A percentile compares a stretch with the other conserved stretches of the same genome.
Conservation (phyloP, 2,113 vertebrate genomes). For the Suncus etruscus region DNA sequence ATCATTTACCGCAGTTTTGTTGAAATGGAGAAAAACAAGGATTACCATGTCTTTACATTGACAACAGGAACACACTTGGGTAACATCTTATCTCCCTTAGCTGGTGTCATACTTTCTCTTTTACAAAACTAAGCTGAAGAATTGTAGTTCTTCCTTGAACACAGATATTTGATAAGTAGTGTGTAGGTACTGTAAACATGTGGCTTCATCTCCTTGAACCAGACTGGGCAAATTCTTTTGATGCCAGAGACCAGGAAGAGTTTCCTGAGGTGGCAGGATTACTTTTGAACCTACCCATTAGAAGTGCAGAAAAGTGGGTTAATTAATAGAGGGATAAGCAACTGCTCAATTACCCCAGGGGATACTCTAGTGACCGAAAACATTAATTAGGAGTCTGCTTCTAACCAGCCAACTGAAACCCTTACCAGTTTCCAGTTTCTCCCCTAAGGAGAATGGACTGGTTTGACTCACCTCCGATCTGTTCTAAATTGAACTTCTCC, state of each 20-base stretch:
- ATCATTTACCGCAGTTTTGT: too few relatives aligned
- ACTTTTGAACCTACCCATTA: conserved; percentile 3
- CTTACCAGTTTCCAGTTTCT: conserved; percentile 46
- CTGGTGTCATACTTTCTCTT: background rate
- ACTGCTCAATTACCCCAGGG: conserved; percentile 15
- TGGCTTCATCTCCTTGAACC: background rate
- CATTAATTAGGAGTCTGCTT: conserved; percentile 38
- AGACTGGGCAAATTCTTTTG: conserved; percentile 51
- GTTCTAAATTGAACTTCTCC: background rate
- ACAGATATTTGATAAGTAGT: background rate
- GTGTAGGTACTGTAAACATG: conserved; percentile 38
- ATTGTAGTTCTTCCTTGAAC: background rate
- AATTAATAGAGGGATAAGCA: conserved; percentile 46
- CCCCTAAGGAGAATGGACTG: background rate
- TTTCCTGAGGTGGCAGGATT: conserved; percentile 36
- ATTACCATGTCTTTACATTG: background rate
- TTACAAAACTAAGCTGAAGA: background rate
- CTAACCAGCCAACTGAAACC: conserved; percentile 16
- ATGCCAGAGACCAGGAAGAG: background rate
- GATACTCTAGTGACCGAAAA: conserved; percentile 13
- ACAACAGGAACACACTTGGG: background rate
- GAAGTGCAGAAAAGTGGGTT: conserved; percentile 52
- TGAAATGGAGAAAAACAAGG: background rate
- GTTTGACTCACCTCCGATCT: conserved; percentile 9
- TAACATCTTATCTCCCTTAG: background rate